Conservation (phyloP, 2,113 vertebrate genomes). For the Myiopsitta monachus region DNA sequence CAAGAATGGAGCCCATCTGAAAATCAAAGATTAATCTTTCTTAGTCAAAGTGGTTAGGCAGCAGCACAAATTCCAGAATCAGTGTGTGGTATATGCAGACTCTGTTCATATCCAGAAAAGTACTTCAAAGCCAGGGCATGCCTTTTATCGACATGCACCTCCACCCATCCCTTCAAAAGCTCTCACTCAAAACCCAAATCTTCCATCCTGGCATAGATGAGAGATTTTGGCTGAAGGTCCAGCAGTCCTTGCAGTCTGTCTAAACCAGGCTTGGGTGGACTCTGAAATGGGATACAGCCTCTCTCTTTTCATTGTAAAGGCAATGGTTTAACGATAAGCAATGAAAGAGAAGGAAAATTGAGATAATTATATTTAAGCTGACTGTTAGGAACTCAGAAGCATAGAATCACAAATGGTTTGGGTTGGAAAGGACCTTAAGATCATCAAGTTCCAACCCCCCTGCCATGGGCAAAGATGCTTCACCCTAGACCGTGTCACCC, state of each 20-base stretch:
- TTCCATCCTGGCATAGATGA: background rate
- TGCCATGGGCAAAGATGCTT: background rate
- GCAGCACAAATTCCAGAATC: background rate
- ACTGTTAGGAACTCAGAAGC: background rate
- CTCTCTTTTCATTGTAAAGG: background rate
- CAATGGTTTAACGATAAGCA: slow-evolving; percentile 8
- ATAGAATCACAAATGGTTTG: background rate
- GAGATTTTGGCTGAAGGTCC: slow-evolving; percentile 13
- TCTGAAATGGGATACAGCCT: slow-evolving; percentile 30
- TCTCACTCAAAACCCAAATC: background rate
- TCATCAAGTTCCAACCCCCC: background rate
- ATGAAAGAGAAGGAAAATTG: background rate
- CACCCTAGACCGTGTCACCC: background rate
- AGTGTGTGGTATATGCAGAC: background rate
- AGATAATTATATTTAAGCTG: background rate
- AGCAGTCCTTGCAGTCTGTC: background rate
- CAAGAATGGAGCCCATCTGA: background rate
- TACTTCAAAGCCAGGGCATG: background rate
- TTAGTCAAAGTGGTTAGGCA: background rate
- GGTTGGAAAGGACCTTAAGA: background rate
- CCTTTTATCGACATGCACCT: background rate
- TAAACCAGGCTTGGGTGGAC: slow-evolving; percentile 27
- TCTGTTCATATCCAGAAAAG: background rate
- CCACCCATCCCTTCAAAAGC: slow-evolving; percentile 22
- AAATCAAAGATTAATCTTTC: background rate